Base-by-base conservation (phyloP, 2,888 invertebrate genomes). In the Harpalus rubripes region DNA sequence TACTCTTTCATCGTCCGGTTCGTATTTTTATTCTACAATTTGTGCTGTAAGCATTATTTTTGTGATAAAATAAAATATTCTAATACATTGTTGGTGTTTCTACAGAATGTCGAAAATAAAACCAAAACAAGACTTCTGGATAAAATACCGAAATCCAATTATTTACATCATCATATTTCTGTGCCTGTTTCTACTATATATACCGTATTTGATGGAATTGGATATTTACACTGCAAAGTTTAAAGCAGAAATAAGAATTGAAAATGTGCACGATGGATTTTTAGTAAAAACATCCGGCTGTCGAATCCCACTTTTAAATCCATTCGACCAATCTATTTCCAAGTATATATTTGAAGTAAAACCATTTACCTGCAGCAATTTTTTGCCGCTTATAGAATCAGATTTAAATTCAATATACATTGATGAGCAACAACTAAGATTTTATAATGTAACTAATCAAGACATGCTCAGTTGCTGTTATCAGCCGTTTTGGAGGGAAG, bases 301-400 rank as follows among this genome's bases (percentile, higher is more conserved):
- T 88, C 93, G 93, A 8, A 95, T 96, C 87, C 95, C 95, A 0
- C 92, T 92, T 0, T 90, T 95, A 87, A 92, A 93, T 86, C 93
- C 95, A 0, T 93, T 93, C 87, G 94, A 95, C 88, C 90, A 92
- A 6, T 90, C 91, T 58, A 91, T 95, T 41, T 91, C 90, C 86
- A 91, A 92, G 86, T 95, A 93, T 87, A 92, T 94, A 68, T 89
- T 90, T 80, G 90, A 90, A 12, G 93, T 93, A 6, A 90, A 91
- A 41, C 90, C 91, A 7, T 90, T 93, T 39, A 91, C 91, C 58
- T 93, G 93, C 87, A 93, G 94, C 86, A 90, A 91, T n/a, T 92
- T 86, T n/a, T 90, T 92, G 18, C 92, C 94, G 0, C 90, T 95
- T 59, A 90, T 95, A 10, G 92, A 92, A 52, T 93, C 93, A 10